These are phyloP conservation scores for Oreamnos americanus DNA, from an alignment of 2,113 vertebrate genomes.

Conservation along the genomic window DNA sequence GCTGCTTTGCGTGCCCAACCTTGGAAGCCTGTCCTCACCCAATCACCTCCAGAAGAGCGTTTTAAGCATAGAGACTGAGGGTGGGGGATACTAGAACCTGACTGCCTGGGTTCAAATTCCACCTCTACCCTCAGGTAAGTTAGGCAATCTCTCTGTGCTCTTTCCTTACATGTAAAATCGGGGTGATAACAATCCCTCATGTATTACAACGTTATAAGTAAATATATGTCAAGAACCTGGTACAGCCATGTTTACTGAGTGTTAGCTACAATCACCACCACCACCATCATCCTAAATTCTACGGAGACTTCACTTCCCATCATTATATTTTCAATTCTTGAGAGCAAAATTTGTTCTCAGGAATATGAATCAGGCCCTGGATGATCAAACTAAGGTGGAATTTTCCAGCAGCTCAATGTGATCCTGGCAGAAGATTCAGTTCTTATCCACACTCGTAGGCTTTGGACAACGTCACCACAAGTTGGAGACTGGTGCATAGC, in stretches of 20 bases:
- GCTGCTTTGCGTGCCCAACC: not conserved
- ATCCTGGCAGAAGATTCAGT: slow-evolving; percentile 21
- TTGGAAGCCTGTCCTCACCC: not conserved
- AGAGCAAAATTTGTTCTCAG: slow-evolving; percentile 34
- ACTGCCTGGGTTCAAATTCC: not conserved
- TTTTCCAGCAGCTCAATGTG: slow-evolving; percentile 33
- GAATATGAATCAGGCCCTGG: not conserved
- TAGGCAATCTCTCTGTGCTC: not conserved
- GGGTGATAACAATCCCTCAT: not conserved
- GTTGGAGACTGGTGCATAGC: not conserved
- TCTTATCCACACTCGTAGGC: slow-evolving; percentile 25
- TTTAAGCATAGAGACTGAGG: not conserved
- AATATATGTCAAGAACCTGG: not conserved
- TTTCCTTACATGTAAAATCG: not conserved
- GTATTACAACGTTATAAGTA: not conserved
- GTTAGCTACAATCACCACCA: not conserved
- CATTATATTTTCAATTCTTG: not conserved
- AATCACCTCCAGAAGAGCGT: fast-evolving
- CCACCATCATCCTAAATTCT: not conserved
- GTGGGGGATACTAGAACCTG: not conserved
- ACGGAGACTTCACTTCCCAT: not conserved
- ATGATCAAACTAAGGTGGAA: slow-evolving; percentile 6
- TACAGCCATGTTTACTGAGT: not conserved
- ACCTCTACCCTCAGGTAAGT: not conserved
- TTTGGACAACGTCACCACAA: not conserved